These are phyloP conservation scores for Thunnus thynnus DNA, from an alignment of 2,113 vertebrate species.

Conservation along the genomic window DNA sequence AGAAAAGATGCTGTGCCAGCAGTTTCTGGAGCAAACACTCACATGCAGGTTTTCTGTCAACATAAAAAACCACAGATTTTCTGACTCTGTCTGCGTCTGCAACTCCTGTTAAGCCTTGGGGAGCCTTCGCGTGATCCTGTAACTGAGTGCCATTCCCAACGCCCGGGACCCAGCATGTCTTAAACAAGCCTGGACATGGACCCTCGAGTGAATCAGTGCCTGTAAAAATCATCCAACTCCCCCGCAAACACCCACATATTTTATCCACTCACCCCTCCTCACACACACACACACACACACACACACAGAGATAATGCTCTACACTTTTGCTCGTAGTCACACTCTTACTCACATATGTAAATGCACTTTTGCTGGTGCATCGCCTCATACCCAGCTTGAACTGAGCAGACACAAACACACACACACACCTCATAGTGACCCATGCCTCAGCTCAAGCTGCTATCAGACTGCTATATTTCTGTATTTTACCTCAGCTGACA, in stretches of 20 bases:
- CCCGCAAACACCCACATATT: constrained; percentile 72
- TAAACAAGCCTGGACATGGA: constrained; percentile 79
- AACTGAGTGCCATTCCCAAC: constrained; percentile 61
- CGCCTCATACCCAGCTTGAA: constrained; percentile 50
- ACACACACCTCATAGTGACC: background rate
- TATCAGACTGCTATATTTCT: constrained; percentile 58
- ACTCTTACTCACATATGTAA: constrained; percentile 72
- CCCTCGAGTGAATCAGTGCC: constrained; percentile 71
- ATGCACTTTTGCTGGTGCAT: constrained; percentile 48
- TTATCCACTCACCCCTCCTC: constrained; percentile 44
- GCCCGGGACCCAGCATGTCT: constrained; percentile 66
- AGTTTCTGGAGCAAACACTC: constrained; percentile 64
- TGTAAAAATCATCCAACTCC: constrained; percentile 73
- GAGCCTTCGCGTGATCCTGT: constrained; percentile 67
- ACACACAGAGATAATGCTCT: constrained; percentile 34
- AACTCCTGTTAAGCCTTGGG: constrained; percentile 70
- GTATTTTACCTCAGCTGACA: constrained; percentile 52
- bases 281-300: background rate
- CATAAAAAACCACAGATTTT: constrained; percentile 57
- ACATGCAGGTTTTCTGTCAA: constrained; percentile 66
- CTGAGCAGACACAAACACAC: constrained; percentile 20
- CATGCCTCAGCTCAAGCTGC: constrained; percentile 25
- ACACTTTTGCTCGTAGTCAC: constrained; percentile 49
- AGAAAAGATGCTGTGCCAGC: constrained; percentile 57
- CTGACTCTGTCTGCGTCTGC: constrained; percentile 71